Conservation (phyloP, 2,113 vertebrate species). For the Parotia lawesii region DNA sequence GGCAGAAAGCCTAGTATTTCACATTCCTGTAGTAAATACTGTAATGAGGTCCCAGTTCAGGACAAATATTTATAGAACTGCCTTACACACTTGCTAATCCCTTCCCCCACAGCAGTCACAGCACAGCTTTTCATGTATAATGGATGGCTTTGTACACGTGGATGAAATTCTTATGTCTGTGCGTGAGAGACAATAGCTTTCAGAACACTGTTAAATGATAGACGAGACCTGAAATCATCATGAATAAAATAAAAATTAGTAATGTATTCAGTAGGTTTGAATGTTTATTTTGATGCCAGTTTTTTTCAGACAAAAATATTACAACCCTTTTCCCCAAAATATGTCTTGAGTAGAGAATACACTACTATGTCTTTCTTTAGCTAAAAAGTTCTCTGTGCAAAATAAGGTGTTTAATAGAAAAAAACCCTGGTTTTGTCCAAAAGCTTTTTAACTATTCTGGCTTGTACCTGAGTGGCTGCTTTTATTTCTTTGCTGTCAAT, state of each 20-base stretch:
- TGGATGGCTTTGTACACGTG: neutral
- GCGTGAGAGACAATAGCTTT: neutral
- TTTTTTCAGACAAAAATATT: neutral
- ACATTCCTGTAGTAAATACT: neutral
- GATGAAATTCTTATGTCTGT: neutral
- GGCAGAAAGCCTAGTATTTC: neutral
- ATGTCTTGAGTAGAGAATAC: neutral
- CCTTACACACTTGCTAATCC: neutral
- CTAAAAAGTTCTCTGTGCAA: neutral
- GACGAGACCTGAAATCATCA: neutral
- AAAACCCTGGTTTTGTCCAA: neutral
- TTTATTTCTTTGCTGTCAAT: constrained; percentile 31
- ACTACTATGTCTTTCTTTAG: neutral
- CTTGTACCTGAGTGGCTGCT: neutral
- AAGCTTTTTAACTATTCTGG: neutral
- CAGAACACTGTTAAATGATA: neutral
- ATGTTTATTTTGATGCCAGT: neutral
- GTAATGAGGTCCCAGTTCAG: neutral
- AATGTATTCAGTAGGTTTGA: neutral
- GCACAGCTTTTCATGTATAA: neutral
- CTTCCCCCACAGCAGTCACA: neutral
- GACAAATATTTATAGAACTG: constrained; percentile 18
- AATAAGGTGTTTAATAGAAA: neutral
- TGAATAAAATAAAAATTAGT: neutral
- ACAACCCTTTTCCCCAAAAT: neutral